Conservation (phyloP, 92 coral and sea anemone species). For the Metridium senile region DNA sequence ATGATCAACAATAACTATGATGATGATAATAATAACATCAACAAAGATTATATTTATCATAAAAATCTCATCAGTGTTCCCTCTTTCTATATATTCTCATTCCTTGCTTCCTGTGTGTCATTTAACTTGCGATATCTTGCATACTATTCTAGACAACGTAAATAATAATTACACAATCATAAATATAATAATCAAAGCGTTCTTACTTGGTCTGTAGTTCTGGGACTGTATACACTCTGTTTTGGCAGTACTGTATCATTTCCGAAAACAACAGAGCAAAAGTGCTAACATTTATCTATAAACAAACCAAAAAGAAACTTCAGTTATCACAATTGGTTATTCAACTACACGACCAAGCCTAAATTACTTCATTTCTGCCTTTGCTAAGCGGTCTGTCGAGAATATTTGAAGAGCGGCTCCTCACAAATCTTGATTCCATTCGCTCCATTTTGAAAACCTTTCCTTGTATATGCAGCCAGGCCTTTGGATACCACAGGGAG, state of each 20-base stretch:
- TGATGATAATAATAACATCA: too few species aligned
- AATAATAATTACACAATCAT: too few species aligned
- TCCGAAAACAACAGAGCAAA: conserved; percentile 94
- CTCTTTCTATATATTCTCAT: too few species aligned
- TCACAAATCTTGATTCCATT: conserved; percentile 73
- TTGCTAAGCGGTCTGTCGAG: conserved; percentile 95
- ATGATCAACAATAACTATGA: too few species aligned
- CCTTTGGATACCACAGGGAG: conserved; percentile 12
- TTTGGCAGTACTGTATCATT: conserved; percentile 97
- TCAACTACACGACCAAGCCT: not conserved
- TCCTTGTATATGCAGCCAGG: not conserved
- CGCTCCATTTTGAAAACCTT: conserved; percentile 36
- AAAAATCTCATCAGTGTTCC: too few species aligned
- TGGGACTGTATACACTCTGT: conserved; percentile 95
- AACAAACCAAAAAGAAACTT: conserved; percentile 3
- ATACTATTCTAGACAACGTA: too few species aligned
- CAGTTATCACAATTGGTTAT: conserved; percentile 37
- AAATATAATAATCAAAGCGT: not conserved
- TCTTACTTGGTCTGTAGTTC: conserved; percentile 98
- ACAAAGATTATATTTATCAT: too few species aligned
- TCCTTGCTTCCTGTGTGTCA: too few species aligned
- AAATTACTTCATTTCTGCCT: conserved; percentile 91
- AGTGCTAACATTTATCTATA: conserved; percentile 90
- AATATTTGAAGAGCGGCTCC: conserved; percentile 84
- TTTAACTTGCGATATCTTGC: too few species aligned